A percentile compares a stretch with the other conserved stretches of the same genome.
phyloP scores from a whole-genome alignment of 2,888 invertebrate genomes.

The Apeira syringaria region DNA sequence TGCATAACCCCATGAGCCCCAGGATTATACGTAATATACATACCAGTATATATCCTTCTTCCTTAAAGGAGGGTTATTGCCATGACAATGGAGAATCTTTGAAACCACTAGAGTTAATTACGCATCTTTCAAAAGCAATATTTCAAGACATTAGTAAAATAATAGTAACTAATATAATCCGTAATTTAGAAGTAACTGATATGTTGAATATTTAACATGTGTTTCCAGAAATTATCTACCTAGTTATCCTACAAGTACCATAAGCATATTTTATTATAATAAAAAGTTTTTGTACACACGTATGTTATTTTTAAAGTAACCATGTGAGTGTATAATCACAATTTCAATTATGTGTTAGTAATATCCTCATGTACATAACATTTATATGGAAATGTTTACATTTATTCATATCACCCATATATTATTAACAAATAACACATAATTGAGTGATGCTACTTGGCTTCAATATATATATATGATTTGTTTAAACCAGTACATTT shows the following conservation, averaged over 20 bases:
- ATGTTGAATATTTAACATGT: background rate
- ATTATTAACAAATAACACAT: conserved; percentile 3
- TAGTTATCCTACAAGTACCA: background rate
- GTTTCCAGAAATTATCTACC: background rate
- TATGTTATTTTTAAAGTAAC: background rate
- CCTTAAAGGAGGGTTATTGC: too few relatives aligned
- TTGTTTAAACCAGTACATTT: too few relatives aligned
- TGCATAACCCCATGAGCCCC: too few relatives aligned
- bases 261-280: background rate
- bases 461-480: too few relatives aligned
- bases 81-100: too few relatives aligned
- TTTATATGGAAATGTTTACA: conserved; percentile 4
- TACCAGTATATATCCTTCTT: too few relatives aligned
- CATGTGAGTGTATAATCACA: conserved; percentile 3
- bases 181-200: background rate
- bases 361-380: conserved; percentile 8
- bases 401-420: conserved; percentile 19
- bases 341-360: background rate
- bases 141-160: too few relatives aligned
- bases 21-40: too few relatives aligned
- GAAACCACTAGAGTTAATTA: too few relatives aligned
- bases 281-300: background rate
- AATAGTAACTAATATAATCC: too few relatives aligned
- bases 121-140: too few relatives aligned
- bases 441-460: conserved; percentile 27